Base-by-base conservation (phyloP, 37 sponge, comb jelly and placozoan genomes). In the Ephydatia muelleri region DNA sequence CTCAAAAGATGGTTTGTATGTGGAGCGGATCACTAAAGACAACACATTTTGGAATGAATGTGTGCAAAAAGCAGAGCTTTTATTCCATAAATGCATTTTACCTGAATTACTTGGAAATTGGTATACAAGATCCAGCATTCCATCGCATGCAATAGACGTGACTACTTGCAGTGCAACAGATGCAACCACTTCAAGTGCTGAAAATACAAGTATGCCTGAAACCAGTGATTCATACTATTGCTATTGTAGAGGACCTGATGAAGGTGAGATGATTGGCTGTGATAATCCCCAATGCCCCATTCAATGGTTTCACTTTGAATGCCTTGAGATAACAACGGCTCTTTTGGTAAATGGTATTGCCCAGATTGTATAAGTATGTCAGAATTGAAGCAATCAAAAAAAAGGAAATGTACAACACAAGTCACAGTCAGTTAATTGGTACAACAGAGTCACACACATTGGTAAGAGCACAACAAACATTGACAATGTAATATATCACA, bases 391-490 rank as follows among this genome's bases (percentile, higher is more conserved):
- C n/a, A n/a, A 40, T 57, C 43, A 79, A 27, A 79, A 31, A n/a
- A 57, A 79, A 31, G 8, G 30, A 49, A 47, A n/a, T 28, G 30
- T 57, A 66, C 25, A 79, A n/a, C 30, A 49, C 65, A 49, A 57
- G 49, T n/a, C 43, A 79, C 30, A 69, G 71, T 37, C 57, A 91
- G 27, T 91, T 65, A 73, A 91, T 79, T 28, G 92, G 84, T 14
- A 91, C 73, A 0, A 88, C 79, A 71, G 89, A 84, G 67, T 76
- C 70, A 81, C 93, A 92, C 36, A 88, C 21, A 47, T 92, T 92
- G n/a, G 33, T 70, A 2, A 91, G 49, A 32, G 87, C 91, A 82
- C 92, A 91, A 38, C 83, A 87, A 49, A 86, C 80, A 34, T 36
- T 32, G 0, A 87, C 78, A 65, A 92, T 84, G 28, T 83, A 43